Conservation (phyloP, 2,888 invertebrate genomes). For the Spicauda simplicius region DNA sequence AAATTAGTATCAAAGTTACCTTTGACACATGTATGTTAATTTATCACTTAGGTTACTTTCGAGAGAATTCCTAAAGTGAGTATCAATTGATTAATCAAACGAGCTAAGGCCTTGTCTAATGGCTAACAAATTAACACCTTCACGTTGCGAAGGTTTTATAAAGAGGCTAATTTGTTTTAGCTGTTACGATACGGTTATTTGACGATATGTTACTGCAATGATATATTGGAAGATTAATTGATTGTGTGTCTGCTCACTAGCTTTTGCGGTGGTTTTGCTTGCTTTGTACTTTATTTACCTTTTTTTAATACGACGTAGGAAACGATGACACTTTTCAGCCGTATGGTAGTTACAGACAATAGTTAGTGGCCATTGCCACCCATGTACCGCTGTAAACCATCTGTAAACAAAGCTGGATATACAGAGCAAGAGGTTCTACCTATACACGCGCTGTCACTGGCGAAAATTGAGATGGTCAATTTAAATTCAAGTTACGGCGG, state of each 20-base stretch:
- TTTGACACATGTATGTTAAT: neutral
- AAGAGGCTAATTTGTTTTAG: slow-evolving; percentile 53
- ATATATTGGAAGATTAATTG: slow-evolving; percentile 26
- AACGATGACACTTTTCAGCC: no score
- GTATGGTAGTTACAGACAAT: no score
- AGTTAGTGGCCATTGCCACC: no score
- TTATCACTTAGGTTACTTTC: neutral
- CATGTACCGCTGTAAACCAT: no score
- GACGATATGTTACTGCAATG: slow-evolving; percentile 41
- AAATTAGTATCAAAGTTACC: neutral
- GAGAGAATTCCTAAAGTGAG: slow-evolving; percentile 28
- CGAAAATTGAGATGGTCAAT: no score
- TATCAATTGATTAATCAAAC: slow-evolving; percentile 56
- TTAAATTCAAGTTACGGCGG: no score
- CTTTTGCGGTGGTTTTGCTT: neutral
- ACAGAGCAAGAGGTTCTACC: no score
- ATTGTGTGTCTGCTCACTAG: neutral
- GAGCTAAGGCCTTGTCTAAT: slow-evolving; percentile 61
- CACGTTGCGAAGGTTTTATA: slow-evolving; percentile 55
- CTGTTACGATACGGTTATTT: slow-evolving; percentile 47
- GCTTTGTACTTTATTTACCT: no score
- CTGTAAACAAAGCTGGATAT: no score
- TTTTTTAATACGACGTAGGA: no score
- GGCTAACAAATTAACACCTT: slow-evolving; percentile 71
- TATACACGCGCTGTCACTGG: no score